phyloP scores from a whole-genome alignment of 2,113 vertebrate genomes.

The Coptodon rendalli region DNA sequence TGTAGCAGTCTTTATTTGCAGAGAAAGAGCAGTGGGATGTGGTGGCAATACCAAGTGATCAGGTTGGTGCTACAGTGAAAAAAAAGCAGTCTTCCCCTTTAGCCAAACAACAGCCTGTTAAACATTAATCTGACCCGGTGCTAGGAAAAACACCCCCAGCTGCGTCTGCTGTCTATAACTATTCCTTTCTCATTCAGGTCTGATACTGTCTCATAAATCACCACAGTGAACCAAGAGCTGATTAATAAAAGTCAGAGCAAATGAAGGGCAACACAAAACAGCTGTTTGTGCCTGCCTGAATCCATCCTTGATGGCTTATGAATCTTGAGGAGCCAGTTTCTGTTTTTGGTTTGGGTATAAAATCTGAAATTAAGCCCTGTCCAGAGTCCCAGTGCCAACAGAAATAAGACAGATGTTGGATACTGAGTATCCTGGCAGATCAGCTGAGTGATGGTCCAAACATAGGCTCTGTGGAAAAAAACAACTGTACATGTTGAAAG shows the following conservation, averaged over 20 bases:
- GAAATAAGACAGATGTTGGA: slow-evolving; percentile 62
- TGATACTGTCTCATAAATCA: slow-evolving; percentile 57
- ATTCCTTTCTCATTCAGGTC: slow-evolving; percentile 24
- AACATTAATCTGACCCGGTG: slow-evolving; percentile 60
- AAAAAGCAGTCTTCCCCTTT: slow-evolving; percentile 15
- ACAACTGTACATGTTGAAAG: slow-evolving; percentile 7
- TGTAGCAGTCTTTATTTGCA: not conserved
- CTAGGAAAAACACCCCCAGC: slow-evolving; percentile 55
- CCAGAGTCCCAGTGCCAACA: slow-evolving; percentile 32
- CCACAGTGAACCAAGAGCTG: slow-evolving; percentile 38
- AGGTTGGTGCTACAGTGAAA: not conserved
- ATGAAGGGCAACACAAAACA: slow-evolving; percentile 66
- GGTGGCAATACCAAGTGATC: not conserved
- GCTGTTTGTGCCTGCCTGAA: slow-evolving; percentile 59
- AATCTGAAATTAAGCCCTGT: slow-evolving; percentile 28
- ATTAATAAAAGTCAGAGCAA: slow-evolving; percentile 65
- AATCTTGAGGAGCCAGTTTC: slow-evolving; percentile 46
- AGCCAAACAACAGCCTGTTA: slow-evolving; percentile 59
- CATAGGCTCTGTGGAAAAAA: not conserved
- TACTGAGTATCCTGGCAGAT: slow-evolving; percentile 31
- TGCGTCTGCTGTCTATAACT: slow-evolving; percentile 26
- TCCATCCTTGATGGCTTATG: slow-evolving; percentile 33
- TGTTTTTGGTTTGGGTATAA: slow-evolving; percentile 36
- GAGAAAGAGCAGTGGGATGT: not conserved
- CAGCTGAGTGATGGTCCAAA: slow-evolving; percentile 20